Conservation (phyloP, 2,797 vertebrate genomes). For the Pristis pectinata region DNA sequence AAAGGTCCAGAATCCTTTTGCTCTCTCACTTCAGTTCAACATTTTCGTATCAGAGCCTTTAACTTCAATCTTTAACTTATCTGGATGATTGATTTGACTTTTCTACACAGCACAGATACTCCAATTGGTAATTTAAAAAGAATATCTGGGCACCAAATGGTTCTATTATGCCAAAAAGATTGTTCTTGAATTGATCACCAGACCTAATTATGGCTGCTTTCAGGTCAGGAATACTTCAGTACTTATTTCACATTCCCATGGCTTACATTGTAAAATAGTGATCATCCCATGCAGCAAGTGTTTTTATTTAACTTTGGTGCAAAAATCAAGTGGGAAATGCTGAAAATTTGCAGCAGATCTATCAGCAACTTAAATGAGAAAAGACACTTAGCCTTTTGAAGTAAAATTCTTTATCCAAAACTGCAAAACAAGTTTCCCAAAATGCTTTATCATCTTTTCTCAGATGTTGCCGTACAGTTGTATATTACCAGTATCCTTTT, state of each 20-base stretch:
- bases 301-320: neutral
- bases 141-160: neutral
- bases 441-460: neutral
- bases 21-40: neutral
- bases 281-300: neutral
- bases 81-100: neutral
- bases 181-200: neutral
- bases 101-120: neutral
- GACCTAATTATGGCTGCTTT: too few relatives aligned
- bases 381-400: neutral
- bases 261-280: neutral
- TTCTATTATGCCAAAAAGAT: neutral
- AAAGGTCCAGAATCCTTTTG: neutral
- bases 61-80: neutral
- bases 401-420: neutral
- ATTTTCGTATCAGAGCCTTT: neutral
- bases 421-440: neutral
- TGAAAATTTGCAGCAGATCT: neutral
- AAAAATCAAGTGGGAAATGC: neutral
- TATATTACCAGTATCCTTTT: neutral
- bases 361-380: neutral
- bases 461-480: neutral
- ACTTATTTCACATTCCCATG: neutral
- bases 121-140: neutral
- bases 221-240: neutral